These are phyloP conservation scores for Lasioglossum malachurum DNA, from an alignment of 2,888 invertebrate species.

Conservation along the genomic window DNA sequence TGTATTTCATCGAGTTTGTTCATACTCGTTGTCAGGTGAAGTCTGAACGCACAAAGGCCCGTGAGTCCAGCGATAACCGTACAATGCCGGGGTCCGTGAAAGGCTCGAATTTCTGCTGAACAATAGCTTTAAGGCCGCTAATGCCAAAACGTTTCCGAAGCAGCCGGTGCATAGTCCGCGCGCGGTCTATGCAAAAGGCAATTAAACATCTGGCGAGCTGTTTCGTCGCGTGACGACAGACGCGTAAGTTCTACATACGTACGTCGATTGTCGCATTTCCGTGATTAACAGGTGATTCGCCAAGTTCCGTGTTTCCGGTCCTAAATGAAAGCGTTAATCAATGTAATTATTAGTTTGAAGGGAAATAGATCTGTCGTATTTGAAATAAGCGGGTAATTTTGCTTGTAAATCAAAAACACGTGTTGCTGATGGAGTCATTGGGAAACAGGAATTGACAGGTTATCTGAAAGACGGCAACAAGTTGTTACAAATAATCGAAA, in stretches of 20 bases:
- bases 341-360: too few species aligned
- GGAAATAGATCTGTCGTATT: too few species aligned
- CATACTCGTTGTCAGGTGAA: neutral
- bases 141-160: neutral
- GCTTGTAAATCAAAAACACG: too few species aligned
- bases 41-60: neutral
- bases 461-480: too few species aligned
- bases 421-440: too few species aligned
- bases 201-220: slow-evolving; percentile 1
- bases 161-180: neutral
- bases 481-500: too few species aligned
- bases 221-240: slow-evolving; percentile 17
- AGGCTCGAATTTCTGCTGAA: slow-evolving; percentile 10
- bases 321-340: too few species aligned
- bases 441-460: too few species aligned
- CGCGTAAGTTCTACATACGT: neutral
- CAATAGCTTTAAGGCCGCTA: neutral
- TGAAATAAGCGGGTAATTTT: too few species aligned
- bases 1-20: neutral
- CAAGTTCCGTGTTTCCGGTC: neutral
- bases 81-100: neutral
- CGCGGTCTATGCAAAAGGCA: neutral
- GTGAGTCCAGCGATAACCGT: neutral
- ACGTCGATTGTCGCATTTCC: slow-evolving; percentile 2
- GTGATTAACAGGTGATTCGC: slow-evolving; percentile 13